Evolutionary conservation across 2,113 vertebrate species (phyloP).

Genomic region (Poeciliopsis retropinna): DNA sequence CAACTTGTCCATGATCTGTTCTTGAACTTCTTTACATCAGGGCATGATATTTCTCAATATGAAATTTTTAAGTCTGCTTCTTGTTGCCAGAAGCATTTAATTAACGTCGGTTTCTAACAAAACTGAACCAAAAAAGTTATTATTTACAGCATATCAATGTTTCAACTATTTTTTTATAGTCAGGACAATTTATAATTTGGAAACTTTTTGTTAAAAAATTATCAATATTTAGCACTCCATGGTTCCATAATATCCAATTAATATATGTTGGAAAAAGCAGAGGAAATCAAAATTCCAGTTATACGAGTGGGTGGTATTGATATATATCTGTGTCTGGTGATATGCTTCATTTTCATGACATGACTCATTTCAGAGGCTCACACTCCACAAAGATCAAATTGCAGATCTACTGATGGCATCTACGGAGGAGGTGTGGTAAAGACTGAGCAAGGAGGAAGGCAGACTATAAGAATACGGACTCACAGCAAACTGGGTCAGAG

Average conservation of each 20-base stretch:
- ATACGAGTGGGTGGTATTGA: neutral
- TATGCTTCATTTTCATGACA: neutral
- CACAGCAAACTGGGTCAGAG: neutral
- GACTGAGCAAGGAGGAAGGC: neutral
- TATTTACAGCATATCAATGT: no score
- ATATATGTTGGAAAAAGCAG: neutral
- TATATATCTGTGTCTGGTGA: neutral
- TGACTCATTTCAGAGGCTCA: neutral
- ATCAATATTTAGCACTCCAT: neutral
- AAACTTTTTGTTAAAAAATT: no score
- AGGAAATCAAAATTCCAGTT: neutral
- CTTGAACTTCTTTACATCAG: no score
- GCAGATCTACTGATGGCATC: constrained; percentile 8
- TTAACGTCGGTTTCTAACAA: no score
- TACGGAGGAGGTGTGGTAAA: constrained; percentile 43
- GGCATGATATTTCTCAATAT: no score
- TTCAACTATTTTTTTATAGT: no score
- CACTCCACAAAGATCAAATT: constrained; percentile 22
- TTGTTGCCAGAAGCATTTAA: no score
- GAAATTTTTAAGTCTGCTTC: no score
- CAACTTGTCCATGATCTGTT: no score
- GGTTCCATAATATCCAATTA: neutral
- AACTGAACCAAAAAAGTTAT: no score
- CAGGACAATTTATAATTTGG: no score
- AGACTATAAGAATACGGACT: constrained; percentile 40